Conservation (phyloP, 2,888 invertebrate species). For the Opisthograptis luteolata region DNA sequence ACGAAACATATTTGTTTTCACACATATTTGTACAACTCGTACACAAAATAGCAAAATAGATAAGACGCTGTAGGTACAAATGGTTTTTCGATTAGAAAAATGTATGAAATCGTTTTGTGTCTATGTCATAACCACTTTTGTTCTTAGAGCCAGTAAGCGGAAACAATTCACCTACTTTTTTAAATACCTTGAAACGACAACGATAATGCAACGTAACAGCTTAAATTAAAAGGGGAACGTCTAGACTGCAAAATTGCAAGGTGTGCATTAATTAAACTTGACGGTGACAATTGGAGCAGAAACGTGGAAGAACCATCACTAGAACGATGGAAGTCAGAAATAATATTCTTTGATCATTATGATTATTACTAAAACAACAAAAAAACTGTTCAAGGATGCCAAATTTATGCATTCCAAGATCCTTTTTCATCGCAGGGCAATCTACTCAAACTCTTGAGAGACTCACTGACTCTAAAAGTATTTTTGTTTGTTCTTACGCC, state of each 20-base stretch:
- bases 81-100: too few species aligned
- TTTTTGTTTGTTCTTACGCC: background rate
- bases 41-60: too few species aligned
- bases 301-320: conserved; percentile 27
- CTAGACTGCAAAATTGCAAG: conserved; percentile 68
- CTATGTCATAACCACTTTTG: conserved; percentile 68
- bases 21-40: too few species aligned
- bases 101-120: conserved; percentile 19
- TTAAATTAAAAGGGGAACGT: conserved; percentile 46
- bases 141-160: conserved; percentile 58
- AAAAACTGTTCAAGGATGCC: too few species aligned
- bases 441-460: too few species aligned
- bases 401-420: too few species aligned
- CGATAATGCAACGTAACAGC: conserved; percentile 47
- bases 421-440: too few species aligned
- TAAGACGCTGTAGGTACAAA: too few species aligned
- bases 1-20: too few species aligned
- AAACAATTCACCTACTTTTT: conserved; percentile 65
- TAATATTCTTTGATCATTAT: background rate
- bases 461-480: too few species aligned
- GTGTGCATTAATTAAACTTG: conserved; percentile 60
- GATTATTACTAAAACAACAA: background rate
- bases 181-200: conserved; percentile 56
- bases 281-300: conserved; percentile 60
- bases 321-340: background rate